Conservation (phyloP, 37 sponge, comb jelly and placozoan genomes). For the Hexactinellida sp. region DNA sequence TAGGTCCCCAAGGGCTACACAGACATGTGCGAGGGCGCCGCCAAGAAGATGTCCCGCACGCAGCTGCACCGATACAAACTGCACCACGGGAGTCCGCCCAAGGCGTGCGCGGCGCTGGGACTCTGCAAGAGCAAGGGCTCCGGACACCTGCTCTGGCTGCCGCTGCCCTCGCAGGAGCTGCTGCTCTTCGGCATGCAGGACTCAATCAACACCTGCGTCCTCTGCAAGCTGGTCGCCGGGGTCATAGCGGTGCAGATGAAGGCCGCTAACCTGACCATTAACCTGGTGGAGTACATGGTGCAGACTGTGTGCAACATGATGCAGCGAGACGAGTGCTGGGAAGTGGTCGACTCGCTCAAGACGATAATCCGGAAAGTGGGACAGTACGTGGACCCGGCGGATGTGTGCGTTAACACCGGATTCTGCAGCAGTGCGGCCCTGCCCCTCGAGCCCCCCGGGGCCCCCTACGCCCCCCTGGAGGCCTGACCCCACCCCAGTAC, state of each 20-base stretch:
- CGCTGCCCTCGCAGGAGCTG: not conserved
- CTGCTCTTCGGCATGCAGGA: not conserved
- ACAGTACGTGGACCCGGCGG: slow-evolving; percentile 1
- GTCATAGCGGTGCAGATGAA: not conserved
- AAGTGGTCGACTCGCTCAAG: not conserved
- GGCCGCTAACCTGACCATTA: slow-evolving; percentile 12
- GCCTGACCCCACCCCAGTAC: not conserved
- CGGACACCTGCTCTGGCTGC: not conserved
- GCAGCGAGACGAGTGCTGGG: slow-evolving; percentile 10
- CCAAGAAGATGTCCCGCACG: not conserved
- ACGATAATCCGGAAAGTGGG: not conserved
- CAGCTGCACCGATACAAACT: not conserved
- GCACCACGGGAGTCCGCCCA: slow-evolving; percentile 3
- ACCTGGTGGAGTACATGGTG: slow-evolving; percentile 14
- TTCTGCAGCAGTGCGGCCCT: not conserved
- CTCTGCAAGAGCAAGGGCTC: not conserved
- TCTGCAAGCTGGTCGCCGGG: not conserved
- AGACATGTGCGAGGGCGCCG: not conserved
- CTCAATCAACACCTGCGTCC: not conserved
- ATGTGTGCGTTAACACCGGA: not conserved
- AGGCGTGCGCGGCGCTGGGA: not conserved
- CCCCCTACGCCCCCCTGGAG: not conserved
- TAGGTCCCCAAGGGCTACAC: not conserved
- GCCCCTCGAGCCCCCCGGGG: not conserved
- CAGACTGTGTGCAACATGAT: slow-evolving; percentile 13